These are phyloP conservation scores for Mareca penelope DNA, from an alignment of 2,797 vertebrate genomes.

Conservation along the genomic window DNA sequence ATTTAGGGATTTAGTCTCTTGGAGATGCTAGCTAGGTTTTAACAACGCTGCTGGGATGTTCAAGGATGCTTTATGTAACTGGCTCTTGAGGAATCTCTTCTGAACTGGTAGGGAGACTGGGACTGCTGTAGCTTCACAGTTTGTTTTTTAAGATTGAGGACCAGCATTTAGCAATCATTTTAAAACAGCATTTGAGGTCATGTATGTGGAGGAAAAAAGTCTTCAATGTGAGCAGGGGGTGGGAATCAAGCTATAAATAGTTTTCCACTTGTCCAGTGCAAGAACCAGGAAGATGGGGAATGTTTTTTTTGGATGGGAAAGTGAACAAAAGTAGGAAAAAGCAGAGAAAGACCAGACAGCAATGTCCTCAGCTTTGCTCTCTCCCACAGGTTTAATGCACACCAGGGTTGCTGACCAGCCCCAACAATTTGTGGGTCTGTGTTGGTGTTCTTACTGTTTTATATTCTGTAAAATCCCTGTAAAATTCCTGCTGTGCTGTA, in stretches of 20 bases:
- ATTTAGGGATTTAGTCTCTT: background rate
- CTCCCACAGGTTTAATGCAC: background rate
- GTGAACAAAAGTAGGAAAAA: background rate
- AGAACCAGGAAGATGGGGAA: background rate
- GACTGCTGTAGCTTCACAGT: background rate
- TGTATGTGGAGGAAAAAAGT: fast-evolving
- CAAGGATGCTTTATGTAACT: background rate
- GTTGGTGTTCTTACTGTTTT: background rate
- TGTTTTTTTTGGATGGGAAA: background rate
- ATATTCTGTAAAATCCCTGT: background rate
- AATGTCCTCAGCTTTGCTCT: background rate
- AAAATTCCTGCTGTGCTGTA: background rate
- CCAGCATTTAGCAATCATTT: background rate
- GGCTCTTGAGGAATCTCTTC: background rate
- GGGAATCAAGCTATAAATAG: background rate
- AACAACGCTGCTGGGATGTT: background rate
- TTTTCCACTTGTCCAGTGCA: background rate
- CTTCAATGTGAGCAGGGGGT: background rate
- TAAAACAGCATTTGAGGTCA: background rate
- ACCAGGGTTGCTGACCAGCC: background rate
- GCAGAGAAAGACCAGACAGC: background rate
- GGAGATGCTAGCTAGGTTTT: background rate
- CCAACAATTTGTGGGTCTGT: background rate
- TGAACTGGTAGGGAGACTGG: background rate
- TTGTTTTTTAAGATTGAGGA: background rate